Evolutionary conservation across 2,797 vertebrate species (phyloP), one percentile per base, ranked within the genome.

Genomic region (Crocodylus rhombifer): DNA sequence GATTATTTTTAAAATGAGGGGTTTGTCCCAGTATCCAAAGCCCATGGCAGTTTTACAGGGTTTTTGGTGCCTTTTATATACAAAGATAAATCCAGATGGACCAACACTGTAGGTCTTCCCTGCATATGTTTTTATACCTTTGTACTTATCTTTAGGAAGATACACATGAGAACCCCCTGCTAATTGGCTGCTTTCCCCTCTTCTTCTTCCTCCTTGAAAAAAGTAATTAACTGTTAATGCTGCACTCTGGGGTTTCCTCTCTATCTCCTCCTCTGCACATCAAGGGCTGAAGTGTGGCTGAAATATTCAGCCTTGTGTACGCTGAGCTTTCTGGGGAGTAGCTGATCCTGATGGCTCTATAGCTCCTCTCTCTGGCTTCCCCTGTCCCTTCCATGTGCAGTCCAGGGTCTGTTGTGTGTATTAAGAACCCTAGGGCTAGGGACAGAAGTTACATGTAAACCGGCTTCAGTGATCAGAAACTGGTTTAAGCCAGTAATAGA

Each of bases 201-300:
- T 89, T 82, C 26, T 30, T 94, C 74, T 78, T 77, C 7, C 23
- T 84, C 10, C 63, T 2, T 42, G 42, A 42, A 42, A 42, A 42
- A 42, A 42, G 42, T 42, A 42, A 42, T 42, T 42, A 42, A 42
- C 9, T 42, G 42, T 42, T 42, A 42, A 42, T 42, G 42, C 42
- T 42, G 42, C 42, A 42, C 42, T 42, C 42, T 33, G 0, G 0
- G 64, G 28, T 78, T 93, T 91, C n/a, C 20, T 86, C 36, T 86
- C 80, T 77, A 64, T 28, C 61, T 88, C 88, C 12, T 77, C n/a
- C 17, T 82, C 20, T 82, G 33, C 77, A 73, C 15, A 42, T 42
- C 84, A 80, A 91, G 87, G 20, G n/a, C 69, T 88, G 61, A 91
- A 88, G n/a, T 15, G 26, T 89, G 83, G 81, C 67, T 76, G 89